Percentiles rank a stretch among this genome's conserved stretches.
phyloP scores from a whole-genome alignment of 2,797 vertebrate species.

The Pseudopleuronectes americanus region DNA sequence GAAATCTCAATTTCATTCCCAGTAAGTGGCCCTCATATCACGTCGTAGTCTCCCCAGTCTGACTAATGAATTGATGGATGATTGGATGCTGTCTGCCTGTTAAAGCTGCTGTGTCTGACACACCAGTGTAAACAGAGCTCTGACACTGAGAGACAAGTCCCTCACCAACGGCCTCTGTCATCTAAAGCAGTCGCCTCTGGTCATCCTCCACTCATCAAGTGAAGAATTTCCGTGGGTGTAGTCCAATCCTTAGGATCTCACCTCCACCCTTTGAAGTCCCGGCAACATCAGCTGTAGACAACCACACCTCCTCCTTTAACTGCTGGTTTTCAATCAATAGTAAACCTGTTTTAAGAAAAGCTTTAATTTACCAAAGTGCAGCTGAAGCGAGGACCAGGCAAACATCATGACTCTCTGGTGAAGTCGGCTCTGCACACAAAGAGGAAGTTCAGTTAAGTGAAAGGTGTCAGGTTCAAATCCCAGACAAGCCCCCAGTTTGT shows the following conservation, averaged over 20 bases:
- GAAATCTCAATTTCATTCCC: too few relatives aligned
- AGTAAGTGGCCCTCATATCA: too few relatives aligned
- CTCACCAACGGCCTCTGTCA: conserved; percentile 19
- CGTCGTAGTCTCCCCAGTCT: conserved; percentile 16
- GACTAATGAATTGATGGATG: conserved; percentile 58
- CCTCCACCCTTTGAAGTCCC: neutral
- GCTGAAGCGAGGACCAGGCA: too few relatives aligned
- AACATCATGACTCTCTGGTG: too few relatives aligned
- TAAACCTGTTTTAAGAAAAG: too few relatives aligned
- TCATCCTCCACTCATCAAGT: neutral
- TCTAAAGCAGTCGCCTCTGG: neutral
- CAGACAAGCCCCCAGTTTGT: too few relatives aligned
- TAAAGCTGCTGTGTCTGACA: conserved; percentile 9
- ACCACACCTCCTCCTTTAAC: neutral
- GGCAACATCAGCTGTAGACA: neutral
- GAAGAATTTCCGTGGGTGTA: neutral
- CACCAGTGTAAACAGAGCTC: conserved; percentile 37
- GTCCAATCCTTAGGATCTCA: neutral
- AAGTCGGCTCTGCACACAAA: too few relatives aligned
- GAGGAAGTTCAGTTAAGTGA: too few relatives aligned
- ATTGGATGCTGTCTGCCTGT: conserved; percentile 28
- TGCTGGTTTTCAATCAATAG: too few relatives aligned
- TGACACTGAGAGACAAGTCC: conserved; percentile 52
- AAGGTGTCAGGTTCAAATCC: too few relatives aligned
- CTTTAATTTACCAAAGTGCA: too few relatives aligned